Evolutionary conservation across 92 coral and sea anemone genomes (phyloP), one percentile per base, ranked within the genome.

Genomic region (Pocillopora meandrina): DNA sequence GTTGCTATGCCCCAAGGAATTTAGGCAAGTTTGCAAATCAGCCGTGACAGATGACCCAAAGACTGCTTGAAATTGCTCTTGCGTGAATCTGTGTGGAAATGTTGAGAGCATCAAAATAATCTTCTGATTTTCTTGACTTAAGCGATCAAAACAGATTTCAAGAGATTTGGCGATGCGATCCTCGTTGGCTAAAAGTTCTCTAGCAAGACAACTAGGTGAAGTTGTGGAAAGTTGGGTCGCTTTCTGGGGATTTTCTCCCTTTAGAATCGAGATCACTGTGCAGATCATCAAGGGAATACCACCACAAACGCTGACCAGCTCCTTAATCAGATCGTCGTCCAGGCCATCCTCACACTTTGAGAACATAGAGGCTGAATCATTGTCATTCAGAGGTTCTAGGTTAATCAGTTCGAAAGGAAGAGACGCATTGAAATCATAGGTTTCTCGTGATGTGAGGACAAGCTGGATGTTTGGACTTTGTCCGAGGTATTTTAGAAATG

Each of bases 211-310:
- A 12, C 10, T 35, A 9, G 84, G 86, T 11, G 83, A 15, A 56
- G 83, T 47, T 20, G 74, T 65, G 19, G 77, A 47, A 55, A 89
- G 67, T n/a, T n/a, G n/a, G n/a, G n/a, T n/a, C n/a, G n/a, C n/a
- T n/a, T n/a, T n/a, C n/a, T n/a, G n/a, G n/a, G 84, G 74, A 80
- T 65, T 56, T 18, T 81, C 74, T 42, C 15, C 36, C 20, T 59
- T 60, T 10, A 87, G 71, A 57, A 35, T 55, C 3, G 86, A 74
- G 16, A 61, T 61, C 21, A 84, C 72, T 67, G 74, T 72, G 60
- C 85, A 78, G 1, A 84, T 31, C 21, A 77, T 34, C 80, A 77
- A n/a, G 4, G 91, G 91, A 52, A 88, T 88, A 12, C 88, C 91
- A 56, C 72, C 76, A 61, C 89, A 89, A 26, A 71, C 49, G 5